phyloP scores from a whole-genome alignment of 2,888 invertebrate species.

The Hyles lineata region DNA sequence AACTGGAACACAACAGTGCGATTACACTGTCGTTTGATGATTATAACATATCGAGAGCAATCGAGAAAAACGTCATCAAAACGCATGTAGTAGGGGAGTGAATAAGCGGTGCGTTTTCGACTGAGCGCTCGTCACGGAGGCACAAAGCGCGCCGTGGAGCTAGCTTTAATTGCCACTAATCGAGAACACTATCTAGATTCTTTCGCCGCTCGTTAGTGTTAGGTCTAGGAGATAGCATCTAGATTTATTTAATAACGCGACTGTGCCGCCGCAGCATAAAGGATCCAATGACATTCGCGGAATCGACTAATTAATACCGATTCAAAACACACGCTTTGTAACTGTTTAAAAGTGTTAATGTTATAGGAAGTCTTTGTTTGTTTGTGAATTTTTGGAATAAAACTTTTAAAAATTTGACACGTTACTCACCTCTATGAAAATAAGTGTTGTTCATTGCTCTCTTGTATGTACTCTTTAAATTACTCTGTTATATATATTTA shows the following conservation, averaged over 20 bases:
- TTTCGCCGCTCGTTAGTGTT: constrained; percentile 66
- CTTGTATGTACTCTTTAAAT: too few species aligned
- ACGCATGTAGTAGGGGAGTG: constrained; percentile 36
- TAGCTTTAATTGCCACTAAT: constrained; percentile 68
- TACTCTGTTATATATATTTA: too few species aligned
- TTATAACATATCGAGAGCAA: too few species aligned
- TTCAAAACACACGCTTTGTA: constrained; percentile 3
- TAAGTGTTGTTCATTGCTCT: too few species aligned
- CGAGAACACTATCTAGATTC: constrained; percentile 70
- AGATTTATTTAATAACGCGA: constrained; percentile 53
- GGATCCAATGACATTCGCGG: constrained; percentile 13
- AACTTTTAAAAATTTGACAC: too few species aligned
- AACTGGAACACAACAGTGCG: too few species aligned
- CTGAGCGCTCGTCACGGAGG: constrained; percentile 51
- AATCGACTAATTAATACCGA: constrained; percentile 23
- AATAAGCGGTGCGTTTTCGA: constrained; percentile 49
- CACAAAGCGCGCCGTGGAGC: constrained; percentile 53
- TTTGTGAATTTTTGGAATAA: too few species aligned
- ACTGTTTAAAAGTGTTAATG: neutral
- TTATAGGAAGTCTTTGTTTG: neutral
- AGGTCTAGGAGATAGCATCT: constrained; percentile 55
- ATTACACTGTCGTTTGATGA: too few species aligned
- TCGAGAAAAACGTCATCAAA: too few species aligned
- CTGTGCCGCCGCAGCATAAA: constrained; percentile 3
- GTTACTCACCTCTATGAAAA: too few species aligned